phyloP scores from a whole-genome alignment of 2,113 vertebrate species.

The Amblyornis subalaris region DNA sequence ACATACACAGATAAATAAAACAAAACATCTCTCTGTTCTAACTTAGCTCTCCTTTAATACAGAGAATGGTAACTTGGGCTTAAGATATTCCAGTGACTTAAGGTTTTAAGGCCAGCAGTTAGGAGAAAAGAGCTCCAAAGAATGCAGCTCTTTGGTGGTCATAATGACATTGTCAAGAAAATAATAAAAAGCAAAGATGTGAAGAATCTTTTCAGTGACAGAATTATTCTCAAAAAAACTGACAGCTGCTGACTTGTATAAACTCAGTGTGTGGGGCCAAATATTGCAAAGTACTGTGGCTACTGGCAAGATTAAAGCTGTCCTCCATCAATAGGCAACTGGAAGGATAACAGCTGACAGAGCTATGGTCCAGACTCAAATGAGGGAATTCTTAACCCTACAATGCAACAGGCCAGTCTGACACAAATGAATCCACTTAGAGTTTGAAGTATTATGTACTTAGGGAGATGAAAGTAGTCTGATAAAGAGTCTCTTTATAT shows the following conservation, averaged over 20 bases:
- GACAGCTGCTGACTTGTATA: background rate
- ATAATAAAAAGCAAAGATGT: background rate
- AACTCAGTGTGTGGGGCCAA: background rate
- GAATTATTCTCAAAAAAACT: background rate
- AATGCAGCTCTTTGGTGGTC: background rate
- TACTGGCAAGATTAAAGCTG: background rate
- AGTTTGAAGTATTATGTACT: background rate
- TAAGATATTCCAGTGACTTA: background rate
- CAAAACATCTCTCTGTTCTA: background rate
- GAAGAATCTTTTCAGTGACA: background rate
- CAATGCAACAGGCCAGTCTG: background rate
- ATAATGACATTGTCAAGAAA: background rate
- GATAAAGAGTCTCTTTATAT: background rate
- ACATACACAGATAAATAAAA: background rate
- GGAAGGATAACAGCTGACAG: background rate
- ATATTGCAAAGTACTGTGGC: background rate
- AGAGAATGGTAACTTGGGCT: background rate
- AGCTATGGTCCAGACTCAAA: background rate
- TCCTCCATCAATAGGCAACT: background rate
- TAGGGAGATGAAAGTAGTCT: background rate
- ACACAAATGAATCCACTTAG: background rate
- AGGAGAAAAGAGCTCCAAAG: background rate
- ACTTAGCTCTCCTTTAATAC: background rate
- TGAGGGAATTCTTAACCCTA: background rate
- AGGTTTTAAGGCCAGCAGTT: background rate